phyloP scores from a whole-genome alignment of 2,888 invertebrate genomes.

The Athetis lepigone region DNA sequence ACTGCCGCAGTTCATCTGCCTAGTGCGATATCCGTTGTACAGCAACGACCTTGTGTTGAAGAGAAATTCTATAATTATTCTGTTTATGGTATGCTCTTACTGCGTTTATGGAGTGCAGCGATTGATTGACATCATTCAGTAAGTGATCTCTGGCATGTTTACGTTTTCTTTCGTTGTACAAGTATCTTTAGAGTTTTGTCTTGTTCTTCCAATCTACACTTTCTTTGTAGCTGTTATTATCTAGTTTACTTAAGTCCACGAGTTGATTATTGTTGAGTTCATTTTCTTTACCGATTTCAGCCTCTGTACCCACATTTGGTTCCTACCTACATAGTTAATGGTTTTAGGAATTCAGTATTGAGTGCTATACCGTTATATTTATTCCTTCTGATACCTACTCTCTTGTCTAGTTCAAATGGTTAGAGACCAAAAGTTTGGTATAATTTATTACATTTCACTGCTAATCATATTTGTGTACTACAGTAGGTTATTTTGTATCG shows the following conservation, averaged over 20 bases:
- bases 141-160: slow-evolving; percentile 32
- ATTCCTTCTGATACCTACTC: too few species aligned
- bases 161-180: slow-evolving; percentile 20
- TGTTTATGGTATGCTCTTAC: slow-evolving; percentile 59
- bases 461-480: neutral
- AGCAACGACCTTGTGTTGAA: slow-evolving; percentile 61
- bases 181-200: slow-evolving; percentile 2
- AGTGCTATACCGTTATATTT: too few species aligned
- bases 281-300: too few species aligned
- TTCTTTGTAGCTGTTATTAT: too few species aligned
- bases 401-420: too few species aligned
- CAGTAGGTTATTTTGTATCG: neutral
- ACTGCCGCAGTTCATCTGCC: neutral
- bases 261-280: too few species aligned
- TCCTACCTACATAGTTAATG: too few species aligned
- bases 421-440: too few species aligned
- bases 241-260: too few species aligned
- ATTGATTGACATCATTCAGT: slow-evolving; percentile 38
- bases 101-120: slow-evolving; percentile 33
- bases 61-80: slow-evolving; percentile 70
- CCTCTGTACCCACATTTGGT: too few species aligned
- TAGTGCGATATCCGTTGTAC: slow-evolving; percentile 39
- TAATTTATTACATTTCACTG: too few species aligned
- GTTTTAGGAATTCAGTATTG: too few species aligned
- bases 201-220: neutral